These are phyloP conservation scores for Phenganax stokvisi DNA, from an alignment of 92 coral and sea anemone genomes.

Conservation along the genomic window DNA sequence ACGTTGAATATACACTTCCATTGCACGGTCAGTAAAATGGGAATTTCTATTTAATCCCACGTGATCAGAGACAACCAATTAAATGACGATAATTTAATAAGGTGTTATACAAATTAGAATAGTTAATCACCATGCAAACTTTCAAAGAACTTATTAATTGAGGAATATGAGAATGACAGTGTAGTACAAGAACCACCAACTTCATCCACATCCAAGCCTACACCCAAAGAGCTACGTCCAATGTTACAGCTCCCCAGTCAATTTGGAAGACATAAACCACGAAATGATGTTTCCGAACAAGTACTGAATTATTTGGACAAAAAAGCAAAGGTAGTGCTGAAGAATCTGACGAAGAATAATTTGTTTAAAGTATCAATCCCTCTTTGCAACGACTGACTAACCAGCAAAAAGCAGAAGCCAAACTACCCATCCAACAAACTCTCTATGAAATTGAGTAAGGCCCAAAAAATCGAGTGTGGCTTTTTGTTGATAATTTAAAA, in stretches of 20 bases:
- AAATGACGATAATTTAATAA: no score
- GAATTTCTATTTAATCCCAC: no score
- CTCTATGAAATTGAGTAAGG: conserved; percentile 11
- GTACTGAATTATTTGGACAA: conserved; percentile 1
- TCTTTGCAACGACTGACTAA: background rate
- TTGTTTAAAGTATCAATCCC: background rate
- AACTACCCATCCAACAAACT: conserved; percentile 15
- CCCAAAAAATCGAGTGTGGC: background rate
- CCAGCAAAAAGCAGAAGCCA: background rate
- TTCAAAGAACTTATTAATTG: background rate
- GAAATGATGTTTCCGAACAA: background rate
- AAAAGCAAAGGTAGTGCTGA: background rate
- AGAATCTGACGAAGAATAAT: background rate
- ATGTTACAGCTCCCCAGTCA: background rate
- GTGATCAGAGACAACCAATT: no score
- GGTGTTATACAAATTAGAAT: no score
- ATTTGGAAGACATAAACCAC: background rate
- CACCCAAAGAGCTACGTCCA: conserved; percentile 8
- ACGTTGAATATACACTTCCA: no score
- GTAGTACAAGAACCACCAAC: background rate
- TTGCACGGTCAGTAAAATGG: no score
- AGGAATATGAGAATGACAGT: background rate
- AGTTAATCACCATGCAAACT: no score
- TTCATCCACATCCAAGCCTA: background rate
- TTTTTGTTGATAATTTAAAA: background rate